Conservation (phyloP, 2,797 vertebrate genomes). For the Clarias laeviceps region DNA sequence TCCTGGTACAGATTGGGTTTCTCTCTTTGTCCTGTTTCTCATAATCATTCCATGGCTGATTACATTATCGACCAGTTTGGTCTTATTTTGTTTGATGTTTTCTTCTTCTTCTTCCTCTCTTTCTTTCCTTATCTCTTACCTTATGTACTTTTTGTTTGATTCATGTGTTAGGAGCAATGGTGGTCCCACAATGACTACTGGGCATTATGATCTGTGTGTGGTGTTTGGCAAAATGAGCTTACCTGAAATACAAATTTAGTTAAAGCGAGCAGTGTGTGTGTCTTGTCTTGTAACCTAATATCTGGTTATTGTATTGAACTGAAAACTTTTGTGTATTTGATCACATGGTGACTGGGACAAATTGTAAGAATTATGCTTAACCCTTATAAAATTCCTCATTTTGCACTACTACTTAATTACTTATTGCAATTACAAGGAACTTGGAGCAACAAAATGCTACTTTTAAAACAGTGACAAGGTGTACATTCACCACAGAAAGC, state of each 20-base stretch:
- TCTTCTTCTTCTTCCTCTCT: constrained; percentile 16
- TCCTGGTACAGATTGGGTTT: constrained; percentile 8
- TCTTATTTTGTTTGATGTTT: constrained; percentile 22
- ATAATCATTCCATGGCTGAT: constrained; percentile 30
- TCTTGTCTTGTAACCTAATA: neutral
- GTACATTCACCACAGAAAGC: neutral
- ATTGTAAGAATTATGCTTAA: neutral
- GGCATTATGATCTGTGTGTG: neutral
- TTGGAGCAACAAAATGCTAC: neutral
- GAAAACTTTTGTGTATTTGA: neutral
- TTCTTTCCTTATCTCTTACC: constrained; percentile 5
- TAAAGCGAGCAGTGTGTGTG: neutral
- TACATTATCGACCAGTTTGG: constrained; percentile 15
- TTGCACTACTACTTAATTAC: neutral
- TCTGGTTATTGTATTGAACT: neutral
- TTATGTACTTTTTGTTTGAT: constrained; percentile 1
- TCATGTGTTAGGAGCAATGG: neutral
- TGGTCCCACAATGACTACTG: constrained; percentile 8
- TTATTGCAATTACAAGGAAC: neutral
- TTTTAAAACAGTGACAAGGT: neutral
- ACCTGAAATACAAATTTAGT: constrained; percentile 4
- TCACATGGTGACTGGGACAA: neutral
- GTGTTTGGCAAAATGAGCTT: neutral
- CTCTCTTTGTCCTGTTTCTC: constrained; percentile 12
- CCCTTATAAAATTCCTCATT: neutral